phyloP scores from a whole-genome alignment of 1,140 invertebrate species.

The Neodiprion lecontei region DNA sequence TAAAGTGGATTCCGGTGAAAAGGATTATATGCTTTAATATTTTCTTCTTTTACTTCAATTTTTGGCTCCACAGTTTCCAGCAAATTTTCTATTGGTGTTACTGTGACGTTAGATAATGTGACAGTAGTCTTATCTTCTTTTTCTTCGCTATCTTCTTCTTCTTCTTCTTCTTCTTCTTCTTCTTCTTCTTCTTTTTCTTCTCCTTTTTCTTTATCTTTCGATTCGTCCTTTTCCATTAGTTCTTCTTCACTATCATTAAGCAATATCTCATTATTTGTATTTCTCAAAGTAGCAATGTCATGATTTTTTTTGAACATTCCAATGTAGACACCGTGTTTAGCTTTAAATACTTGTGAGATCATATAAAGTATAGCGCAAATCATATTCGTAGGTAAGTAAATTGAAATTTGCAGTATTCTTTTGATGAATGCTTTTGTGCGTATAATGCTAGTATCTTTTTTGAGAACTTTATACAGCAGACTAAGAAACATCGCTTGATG shows the following conservation, averaged over 20 bases:
- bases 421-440: constrained; percentile 89
- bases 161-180: constrained; percentile 43
- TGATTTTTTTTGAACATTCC: constrained; percentile 29
- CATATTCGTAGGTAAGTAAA: constrained; percentile 58
- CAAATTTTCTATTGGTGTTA: constrained; percentile 10
- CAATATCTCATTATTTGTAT: constrained; percentile 35
- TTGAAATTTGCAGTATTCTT: constrained; percentile 81
- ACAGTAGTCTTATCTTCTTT: constrained; percentile 5
- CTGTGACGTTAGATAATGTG: constrained; percentile 9
- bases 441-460: constrained; percentile 74
- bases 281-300: constrained; percentile 44
- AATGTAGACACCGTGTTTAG: constrained; percentile 31
- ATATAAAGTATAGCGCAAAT: constrained; percentile 81
- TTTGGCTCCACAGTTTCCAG: constrained; percentile 26
- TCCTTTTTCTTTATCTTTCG: constrained; percentile 37
- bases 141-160: constrained; percentile 20
- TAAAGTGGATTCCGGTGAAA: constrained; percentile 83
- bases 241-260: constrained; percentile 32
- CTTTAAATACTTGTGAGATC: constrained; percentile 72
- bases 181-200: constrained; percentile 41
- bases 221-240: constrained; percentile 23
- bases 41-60: constrained; percentile 33
- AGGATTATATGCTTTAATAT: constrained; percentile 70
- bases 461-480: constrained; percentile 85
- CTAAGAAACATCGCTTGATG: constrained; percentile 87